Evolutionary conservation across 2,113 vertebrate genomes (phyloP), one percentile per base, ranked within the genome.

Genomic region (Alethe castanea): DNA sequence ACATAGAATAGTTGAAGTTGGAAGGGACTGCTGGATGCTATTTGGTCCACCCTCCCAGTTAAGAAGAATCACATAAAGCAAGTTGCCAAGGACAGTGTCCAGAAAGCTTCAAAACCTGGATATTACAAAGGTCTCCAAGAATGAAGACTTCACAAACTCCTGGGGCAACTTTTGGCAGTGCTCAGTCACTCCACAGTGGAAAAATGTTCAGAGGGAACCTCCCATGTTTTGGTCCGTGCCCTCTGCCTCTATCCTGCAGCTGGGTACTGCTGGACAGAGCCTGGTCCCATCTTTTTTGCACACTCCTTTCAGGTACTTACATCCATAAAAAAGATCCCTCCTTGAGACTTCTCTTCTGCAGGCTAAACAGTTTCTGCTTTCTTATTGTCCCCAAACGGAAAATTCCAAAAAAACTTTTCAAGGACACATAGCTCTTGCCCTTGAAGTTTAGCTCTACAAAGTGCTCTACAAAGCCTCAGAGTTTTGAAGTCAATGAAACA

Each of bases 181-280:
- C 5, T 73, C 0, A 0, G 23, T 74, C 45, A 74, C 3, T 8
- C 22, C n/a, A 65, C 9, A 9, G 33, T 8, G 24, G 65, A 52
- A 59, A 61, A 38, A 8, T 16, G 2, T 36, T 73, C 14, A n/a
- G 24, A 67, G 16, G 12, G 12, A 81, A 17, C 10, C 3, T 61
- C 13, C 13, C 36, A 7, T 40, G 18, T 54, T 85, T 73, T 5
- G 10, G 6, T n/a, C 29, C 53, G 26, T 74, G 33, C 4, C 35
- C 29, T 2, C 20, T 38, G 31, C 20, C 26, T 61, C 56, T 70
- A 8, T 53, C 7, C 36, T 66, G 8, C 25, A 33, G 67, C 14
- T 5, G 3, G 20, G 8, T 26, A 17, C 22, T 4, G 2, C 22
- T 62, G 25, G 24, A 54, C 47, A 64, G 17, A 72, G 3, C 2